Conservation (phyloP, 1,140 invertebrate species). For the Papilio helenus region DNA sequence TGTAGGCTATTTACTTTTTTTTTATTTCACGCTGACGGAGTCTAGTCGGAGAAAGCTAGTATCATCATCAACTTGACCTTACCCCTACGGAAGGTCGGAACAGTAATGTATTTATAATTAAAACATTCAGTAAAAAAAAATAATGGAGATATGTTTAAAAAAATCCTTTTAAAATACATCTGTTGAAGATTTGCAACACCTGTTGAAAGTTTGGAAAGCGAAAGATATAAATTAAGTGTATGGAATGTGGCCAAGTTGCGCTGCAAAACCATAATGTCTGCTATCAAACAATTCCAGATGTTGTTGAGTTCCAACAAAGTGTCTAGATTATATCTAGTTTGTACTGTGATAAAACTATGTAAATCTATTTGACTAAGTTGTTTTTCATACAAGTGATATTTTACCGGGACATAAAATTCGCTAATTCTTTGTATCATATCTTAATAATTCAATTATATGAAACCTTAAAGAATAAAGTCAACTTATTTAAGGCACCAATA, state of each 20-base stretch:
- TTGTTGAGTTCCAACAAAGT: slow-evolving; percentile 14
- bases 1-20: no score
- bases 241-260: slow-evolving; percentile 32
- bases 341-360: slow-evolving; percentile 3
- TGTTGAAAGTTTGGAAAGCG: slow-evolving; percentile 26
- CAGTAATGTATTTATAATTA: no score
- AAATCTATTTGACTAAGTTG: neutral
- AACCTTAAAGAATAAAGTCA: neutral
- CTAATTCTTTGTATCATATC: neutral
- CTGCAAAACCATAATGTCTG: slow-evolving; percentile 31
- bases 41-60: no score
- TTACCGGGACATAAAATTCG: neutral
- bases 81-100: no score
- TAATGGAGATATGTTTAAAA: neutral
- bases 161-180: neutral
- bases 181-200: slow-evolving; percentile 18
- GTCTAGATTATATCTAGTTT: neutral
- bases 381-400: neutral
- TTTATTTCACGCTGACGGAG: no score
- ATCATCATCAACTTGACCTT: no score
- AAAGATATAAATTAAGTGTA: slow-evolving; percentile 30
- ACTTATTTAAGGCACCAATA: neutral
- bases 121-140: neutral
- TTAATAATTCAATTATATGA: neutral
- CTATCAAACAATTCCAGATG: slow-evolving; percentile 30